A percentile compares a stretch with the other conserved stretches of the same genome.
phyloP scores from a whole-genome alignment of 1,140 invertebrate species.

The Uloborus diversus region DNA sequence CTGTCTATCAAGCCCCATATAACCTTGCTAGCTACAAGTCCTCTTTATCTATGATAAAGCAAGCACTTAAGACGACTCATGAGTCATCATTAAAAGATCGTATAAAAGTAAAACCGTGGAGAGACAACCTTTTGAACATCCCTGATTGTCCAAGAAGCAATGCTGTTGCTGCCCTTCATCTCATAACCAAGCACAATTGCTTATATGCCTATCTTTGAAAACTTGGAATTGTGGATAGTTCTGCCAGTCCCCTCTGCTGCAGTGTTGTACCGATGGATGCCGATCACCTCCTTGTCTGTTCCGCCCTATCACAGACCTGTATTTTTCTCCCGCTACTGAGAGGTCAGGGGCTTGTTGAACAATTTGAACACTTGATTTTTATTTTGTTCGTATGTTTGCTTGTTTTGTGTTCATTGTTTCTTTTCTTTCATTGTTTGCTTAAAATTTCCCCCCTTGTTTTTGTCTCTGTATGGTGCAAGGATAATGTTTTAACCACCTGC shows the following conservation, averaged over 20 bases:
- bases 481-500: background rate
- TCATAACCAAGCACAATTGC: background rate
- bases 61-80: background rate
- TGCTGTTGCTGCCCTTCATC: background rate
- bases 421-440: too few species aligned
- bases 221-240: background rate
- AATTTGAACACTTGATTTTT: background rate
- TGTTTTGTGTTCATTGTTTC: background rate
- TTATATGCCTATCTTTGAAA: background rate
- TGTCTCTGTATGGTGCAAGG: too few species aligned
- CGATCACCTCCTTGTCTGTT: background rate
- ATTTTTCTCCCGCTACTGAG: background rate
- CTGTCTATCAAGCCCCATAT: background rate
- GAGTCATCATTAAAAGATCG: background rate
- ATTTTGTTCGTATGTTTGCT: background rate
- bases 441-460: too few species aligned
- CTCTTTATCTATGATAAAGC: background rate
- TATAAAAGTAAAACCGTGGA: background rate
- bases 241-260: background rate
- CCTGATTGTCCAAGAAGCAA: background rate
- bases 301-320: background rate
- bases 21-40: background rate
- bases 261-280: background rate
- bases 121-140: background rate
- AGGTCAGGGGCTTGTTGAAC: background rate